Evolutionary conservation across 2,113 vertebrate genomes (phyloP).

Genomic region (Numenius arquata): DNA sequence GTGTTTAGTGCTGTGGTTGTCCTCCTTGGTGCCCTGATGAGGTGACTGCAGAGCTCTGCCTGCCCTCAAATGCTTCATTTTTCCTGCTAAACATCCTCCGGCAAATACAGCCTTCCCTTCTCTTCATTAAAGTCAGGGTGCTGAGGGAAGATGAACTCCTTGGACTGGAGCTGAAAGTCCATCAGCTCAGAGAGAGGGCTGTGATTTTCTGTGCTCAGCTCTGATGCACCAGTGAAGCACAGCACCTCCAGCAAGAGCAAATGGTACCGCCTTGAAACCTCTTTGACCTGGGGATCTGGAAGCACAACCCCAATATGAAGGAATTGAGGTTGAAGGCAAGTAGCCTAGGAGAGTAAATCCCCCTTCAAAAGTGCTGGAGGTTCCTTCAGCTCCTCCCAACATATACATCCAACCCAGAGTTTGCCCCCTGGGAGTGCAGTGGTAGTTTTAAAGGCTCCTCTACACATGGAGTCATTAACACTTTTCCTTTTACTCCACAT

Average conservation of each 20-base stretch:
- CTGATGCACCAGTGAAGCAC: background rate
- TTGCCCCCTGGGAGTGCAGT: background rate
- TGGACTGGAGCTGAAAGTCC: background rate
- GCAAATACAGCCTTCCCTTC: background rate
- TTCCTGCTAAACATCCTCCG: background rate
- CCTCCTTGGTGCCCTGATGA: background rate
- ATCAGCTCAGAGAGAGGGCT: background rate
- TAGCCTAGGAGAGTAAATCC: background rate
- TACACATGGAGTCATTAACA: background rate
- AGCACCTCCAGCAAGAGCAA: background rate
- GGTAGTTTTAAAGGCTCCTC: background rate
- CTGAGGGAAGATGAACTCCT: background rate
- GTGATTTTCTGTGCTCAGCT: background rate
- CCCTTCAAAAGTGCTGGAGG: background rate
- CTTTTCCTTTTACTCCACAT: background rate
- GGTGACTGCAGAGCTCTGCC: background rate
- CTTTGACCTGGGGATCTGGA: background rate
- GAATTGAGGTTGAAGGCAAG: background rate
- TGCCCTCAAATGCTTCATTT: fast-evolving
- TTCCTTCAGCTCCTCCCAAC: background rate
- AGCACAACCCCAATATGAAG: background rate
- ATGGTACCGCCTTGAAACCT: background rate
- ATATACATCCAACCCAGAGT: too few relatives aligned
- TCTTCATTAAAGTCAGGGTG: background rate
- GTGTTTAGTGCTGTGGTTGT: fast-evolving